Percentiles rank a stretch among this genome's conserved stretches.
These are phyloP conservation scores for Romanogobio albipinnatus DNA, from an alignment of 2,113 vertebrate genomes.

Conservation along the genomic window DNA sequence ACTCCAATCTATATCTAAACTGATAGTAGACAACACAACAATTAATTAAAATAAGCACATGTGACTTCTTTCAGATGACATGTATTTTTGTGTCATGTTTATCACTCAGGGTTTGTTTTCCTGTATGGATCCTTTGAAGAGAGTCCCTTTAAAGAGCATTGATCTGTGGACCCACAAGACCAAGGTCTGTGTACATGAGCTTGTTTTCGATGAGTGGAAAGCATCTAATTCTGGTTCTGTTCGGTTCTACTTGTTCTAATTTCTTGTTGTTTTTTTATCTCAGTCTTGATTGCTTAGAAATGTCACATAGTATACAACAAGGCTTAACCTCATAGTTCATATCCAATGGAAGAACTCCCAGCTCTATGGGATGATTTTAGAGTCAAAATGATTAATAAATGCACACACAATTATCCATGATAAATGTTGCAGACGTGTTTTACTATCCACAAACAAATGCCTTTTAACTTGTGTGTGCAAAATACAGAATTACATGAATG, in stretches of 20 bases:
- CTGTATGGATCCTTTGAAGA: conserved; percentile 26
- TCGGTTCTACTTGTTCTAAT: neutral
- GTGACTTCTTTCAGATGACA: neutral
- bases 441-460: no score
- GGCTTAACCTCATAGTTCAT: neutral
- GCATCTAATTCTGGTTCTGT: neutral
- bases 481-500: no score
- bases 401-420: no score
- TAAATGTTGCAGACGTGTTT: no score
- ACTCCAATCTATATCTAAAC: neutral
- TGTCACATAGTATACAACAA: neutral
- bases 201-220: conserved; percentile 5
- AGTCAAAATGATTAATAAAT: no score
- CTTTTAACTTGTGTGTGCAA: no score
- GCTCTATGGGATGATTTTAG: neutral
- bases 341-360: neutral
- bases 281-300: neutral
- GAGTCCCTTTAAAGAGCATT: conserved; percentile 14
- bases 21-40: neutral
- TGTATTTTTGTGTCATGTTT: conserved; percentile 5
- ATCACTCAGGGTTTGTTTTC: conserved; percentile 32
- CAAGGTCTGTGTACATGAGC: conserved; percentile 42
- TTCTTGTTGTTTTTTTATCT: neutral
- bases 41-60: neutral
- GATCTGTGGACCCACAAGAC: neutral